Evolutionary conservation across 2,888 invertebrate genomes (phyloP).

Genomic region (Cephonodes hylas): DNA sequence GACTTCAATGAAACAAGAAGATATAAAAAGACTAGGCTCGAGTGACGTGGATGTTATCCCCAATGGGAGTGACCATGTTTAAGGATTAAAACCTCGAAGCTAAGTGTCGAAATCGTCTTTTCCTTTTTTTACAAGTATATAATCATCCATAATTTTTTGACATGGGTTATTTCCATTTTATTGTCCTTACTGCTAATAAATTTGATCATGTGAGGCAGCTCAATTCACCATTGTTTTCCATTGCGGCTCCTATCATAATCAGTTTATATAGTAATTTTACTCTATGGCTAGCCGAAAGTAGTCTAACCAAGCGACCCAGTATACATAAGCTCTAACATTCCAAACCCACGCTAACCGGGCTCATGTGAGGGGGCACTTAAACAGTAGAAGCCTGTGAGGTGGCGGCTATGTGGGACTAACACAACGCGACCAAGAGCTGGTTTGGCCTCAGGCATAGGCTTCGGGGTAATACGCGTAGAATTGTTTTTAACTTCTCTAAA

Average conservation of each 20-base stretch:
- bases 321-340: constrained; percentile 66
- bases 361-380: constrained; percentile 38
- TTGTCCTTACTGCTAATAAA: no score
- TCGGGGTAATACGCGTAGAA: no score
- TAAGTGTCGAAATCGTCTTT: not conserved
- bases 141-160: not conserved
- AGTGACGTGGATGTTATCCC: not conserved
- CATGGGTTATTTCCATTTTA: not conserved
- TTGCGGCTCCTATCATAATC: no score
- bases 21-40: not conserved
- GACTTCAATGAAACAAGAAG: no score
- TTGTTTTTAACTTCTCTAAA: no score
- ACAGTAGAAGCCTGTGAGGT: constrained; percentile 46
- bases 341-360: constrained; percentile 46
- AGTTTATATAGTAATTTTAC: no score
- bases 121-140: no score
- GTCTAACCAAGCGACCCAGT: constrained; percentile 38
- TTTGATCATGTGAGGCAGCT: no score
- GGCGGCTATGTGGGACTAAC: constrained; percentile 49
- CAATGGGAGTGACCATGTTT: not conserved
- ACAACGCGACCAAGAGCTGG: constrained; percentile 15
- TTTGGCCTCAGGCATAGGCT: not conserved
- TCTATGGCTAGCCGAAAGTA: not conserved
- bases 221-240: no score
- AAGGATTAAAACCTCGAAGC: not conserved